phyloP scores from a whole-genome alignment of 2,797 vertebrate genomes.

The Sphaeramia orbicularis region DNA sequence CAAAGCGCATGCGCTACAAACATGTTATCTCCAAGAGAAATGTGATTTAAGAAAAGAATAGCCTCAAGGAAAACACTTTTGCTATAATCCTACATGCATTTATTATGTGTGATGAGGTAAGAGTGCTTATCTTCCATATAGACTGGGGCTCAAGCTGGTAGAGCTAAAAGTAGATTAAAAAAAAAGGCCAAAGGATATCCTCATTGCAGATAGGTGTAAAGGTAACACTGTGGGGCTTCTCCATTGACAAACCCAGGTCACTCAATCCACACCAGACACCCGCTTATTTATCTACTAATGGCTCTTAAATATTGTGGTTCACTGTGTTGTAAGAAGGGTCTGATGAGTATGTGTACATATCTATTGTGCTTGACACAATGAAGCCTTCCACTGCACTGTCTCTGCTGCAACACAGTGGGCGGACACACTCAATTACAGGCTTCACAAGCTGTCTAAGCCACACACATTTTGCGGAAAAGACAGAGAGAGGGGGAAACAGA shows the following conservation, averaged over 20 bases:
- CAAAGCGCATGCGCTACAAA: not conserved
- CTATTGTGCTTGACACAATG: slow-evolving; percentile 74
- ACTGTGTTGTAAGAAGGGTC: slow-evolving; percentile 25
- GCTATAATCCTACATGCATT: not conserved
- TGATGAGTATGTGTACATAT: slow-evolving; percentile 54
- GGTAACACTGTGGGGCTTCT: slow-evolving; percentile 3
- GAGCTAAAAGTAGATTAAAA: not conserved
- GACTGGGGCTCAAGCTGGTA: not conserved
- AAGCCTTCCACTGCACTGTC: slow-evolving; percentile 62
- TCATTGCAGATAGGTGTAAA: not conserved
- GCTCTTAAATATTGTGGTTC: slow-evolving; percentile 21
- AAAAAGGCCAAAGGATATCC: slow-evolving; percentile 1
- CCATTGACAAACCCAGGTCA: slow-evolving; percentile 7
- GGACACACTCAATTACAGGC: slow-evolving; percentile 86
- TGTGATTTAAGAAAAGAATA: not conserved
- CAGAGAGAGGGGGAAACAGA: slow-evolving; percentile 6
- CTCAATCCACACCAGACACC: slow-evolving; percentile 9
- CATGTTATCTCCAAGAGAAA: slow-evolving; percentile 12
- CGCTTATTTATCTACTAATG: slow-evolving; percentile 13
- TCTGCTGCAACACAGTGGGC: slow-evolving; percentile 78
- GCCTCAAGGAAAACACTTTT: not conserved
- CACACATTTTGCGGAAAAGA: slow-evolving; percentile 31
- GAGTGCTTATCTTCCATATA: slow-evolving; percentile 2
- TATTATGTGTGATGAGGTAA: slow-evolving; percentile 2
- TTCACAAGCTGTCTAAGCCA: slow-evolving; percentile 64